phyloP scores from a whole-genome alignment of 2,888 invertebrate genomes.

The Pristionchus maxplancki region DNA sequence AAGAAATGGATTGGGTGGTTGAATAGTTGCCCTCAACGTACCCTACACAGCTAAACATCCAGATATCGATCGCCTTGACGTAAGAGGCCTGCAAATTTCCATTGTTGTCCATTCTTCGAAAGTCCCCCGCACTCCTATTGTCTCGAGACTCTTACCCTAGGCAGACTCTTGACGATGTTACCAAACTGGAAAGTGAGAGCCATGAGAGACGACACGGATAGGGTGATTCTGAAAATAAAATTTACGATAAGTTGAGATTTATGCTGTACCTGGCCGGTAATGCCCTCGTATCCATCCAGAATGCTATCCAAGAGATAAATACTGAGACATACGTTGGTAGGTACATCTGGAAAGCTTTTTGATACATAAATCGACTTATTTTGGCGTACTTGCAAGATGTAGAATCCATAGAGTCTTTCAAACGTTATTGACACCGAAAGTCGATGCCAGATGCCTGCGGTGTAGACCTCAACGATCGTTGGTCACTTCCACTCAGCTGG shows the following conservation, averaged over 20 bases:
- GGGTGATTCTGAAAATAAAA: constrained; percentile 67
- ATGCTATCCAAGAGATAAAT: constrained; percentile 77
- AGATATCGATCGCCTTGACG: constrained; percentile 76
- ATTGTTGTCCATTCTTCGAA: not conserved
- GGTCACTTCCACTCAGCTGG: not conserved
- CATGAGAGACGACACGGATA: constrained; percentile 76
- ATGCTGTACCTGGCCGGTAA: constrained; percentile 65
- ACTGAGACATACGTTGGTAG: constrained; percentile 77
- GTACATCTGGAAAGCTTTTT: constrained; percentile 68
- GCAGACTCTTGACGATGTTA: constrained; percentile 74
- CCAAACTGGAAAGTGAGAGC: constrained; percentile 77
- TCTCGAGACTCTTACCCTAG: constrained; percentile 57
- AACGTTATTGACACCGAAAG: constrained; percentile 73
- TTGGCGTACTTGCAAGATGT: constrained; percentile 69
- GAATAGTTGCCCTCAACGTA: constrained; percentile 41
- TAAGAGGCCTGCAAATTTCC: constrained; percentile 67
- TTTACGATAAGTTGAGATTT: not conserved
- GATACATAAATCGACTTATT: no score
- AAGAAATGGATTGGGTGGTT: not conserved
- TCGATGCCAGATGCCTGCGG: constrained; percentile 77
- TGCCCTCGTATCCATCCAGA: constrained; percentile 77
- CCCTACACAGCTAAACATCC: constrained; percentile 72
- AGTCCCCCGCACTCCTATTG: not conserved
- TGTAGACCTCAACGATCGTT: constrained; percentile 64
- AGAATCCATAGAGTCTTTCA: constrained; percentile 76